These are phyloP conservation scores for Eupithecia vulgata DNA, from an alignment of 2,888 invertebrate species.

Conservation along the genomic window DNA sequence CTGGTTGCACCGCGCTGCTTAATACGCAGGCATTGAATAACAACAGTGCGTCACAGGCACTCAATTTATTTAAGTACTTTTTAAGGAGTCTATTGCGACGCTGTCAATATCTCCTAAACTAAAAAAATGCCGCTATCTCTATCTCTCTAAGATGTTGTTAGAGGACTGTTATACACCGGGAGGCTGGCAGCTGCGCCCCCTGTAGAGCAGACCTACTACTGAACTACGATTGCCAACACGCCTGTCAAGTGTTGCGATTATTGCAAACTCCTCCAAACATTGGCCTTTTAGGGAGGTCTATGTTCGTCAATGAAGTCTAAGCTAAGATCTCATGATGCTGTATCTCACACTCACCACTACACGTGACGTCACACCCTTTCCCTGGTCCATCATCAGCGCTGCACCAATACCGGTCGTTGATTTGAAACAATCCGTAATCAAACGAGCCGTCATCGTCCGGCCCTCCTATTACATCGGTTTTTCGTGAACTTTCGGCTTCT, in stretches of 20 bases:
- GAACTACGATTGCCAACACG: neutral
- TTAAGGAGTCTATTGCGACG: neutral
- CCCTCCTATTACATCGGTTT: conserved; percentile 72
- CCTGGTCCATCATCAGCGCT: conserved; percentile 52
- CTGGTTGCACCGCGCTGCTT: neutral
- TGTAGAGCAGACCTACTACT: neutral
- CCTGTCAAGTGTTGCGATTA: neutral
- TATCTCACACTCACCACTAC: conserved; percentile 55
- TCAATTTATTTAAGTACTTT: neutral
- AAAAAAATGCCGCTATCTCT: too few species aligned
- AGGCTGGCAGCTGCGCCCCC: neutral
- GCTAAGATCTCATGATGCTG: neutral
- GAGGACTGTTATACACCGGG: neutral
- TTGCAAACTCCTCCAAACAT: neutral
- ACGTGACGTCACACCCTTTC: conserved; percentile 66
- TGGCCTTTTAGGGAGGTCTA: neutral
- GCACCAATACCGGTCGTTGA: conserved; percentile 74
- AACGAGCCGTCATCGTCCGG: conserved; percentile 75
- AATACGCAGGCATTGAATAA: neutral
- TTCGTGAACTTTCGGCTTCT: conserved; percentile 77
- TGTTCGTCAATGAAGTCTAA: neutral
- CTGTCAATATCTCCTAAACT: too few species aligned
- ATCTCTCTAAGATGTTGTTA: too few species aligned
- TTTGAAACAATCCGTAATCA: conserved; percentile 76
- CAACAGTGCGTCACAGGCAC: neutral